Base-by-base conservation (phyloP, 2,888 invertebrate genomes). In the Rhodophaea formosa region DNA sequence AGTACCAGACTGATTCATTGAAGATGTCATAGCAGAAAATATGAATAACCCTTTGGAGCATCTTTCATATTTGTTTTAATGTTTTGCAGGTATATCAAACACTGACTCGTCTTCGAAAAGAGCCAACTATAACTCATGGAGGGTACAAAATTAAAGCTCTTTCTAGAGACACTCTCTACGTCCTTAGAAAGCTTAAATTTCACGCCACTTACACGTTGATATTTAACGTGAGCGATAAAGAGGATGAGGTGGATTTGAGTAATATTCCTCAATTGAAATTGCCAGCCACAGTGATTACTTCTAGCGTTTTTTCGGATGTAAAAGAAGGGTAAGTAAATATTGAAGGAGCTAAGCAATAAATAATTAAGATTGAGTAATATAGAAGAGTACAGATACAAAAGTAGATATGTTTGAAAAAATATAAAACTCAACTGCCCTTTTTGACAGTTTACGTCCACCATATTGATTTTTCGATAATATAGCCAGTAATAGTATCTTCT, bases 51-150 rank as follows among this genome's bases (percentile, higher is more conserved):
- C n/a, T n/a, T n/a, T n/a, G n/a, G n/a, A n/a, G n/a, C n/a, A n/a
- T 23, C 5, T 23, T 3, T 23, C 5, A 23, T 23, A 23, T 23
- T 23, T 8, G 12, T 12, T 5, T n/a, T 3, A 45, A 15, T 51
- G 16, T 8, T 49, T 71, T 67, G 1, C 64, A 88, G 88, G 84
- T 94, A 0, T 95, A 93, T 67, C 93, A 93, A 70, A 77, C 79
- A 0, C 68, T 95, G 58, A 86, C 90, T 0, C 68, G 75, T 1
- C 76, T 94, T 0, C 92, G 94, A 52, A 82, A 80, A 35, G 82
- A 85, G 44, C 70, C 80, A 0, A 79, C 92, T 0, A 68, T 92
- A 0, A 80, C 80, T 0, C 79, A 82, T n/a, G 92, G 92, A 0
- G 69, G 71, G 5, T 67, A 82, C 51, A 72, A 85, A 53, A 68